Evolutionary conservation across 2,888 invertebrate genomes (phyloP).

Genomic region (Coenonympha arcania): DNA sequence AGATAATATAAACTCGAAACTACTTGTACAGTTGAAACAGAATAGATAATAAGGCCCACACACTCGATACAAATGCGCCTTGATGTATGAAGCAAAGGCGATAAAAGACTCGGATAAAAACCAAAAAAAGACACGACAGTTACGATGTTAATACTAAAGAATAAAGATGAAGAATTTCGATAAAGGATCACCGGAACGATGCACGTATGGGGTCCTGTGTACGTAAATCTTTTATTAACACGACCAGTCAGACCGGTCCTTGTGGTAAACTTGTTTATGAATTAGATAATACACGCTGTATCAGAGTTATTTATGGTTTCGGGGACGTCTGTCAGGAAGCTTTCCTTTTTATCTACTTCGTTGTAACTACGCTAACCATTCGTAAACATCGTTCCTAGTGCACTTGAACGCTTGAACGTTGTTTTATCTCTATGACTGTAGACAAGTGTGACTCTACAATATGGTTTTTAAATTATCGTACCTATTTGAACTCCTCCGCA

Average conservation of each 20-base stretch:
- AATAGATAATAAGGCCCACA: neutral
- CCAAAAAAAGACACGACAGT: constrained; percentile 1
- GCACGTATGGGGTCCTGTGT: neutral
- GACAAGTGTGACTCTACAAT: constrained; percentile 20
- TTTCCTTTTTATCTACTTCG: constrained; percentile 20
- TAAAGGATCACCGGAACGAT: constrained; percentile 16
- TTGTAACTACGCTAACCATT: constrained; percentile 22
- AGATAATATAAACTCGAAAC: neutral
- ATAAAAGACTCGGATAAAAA: neutral
- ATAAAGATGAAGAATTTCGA: constrained; percentile 17
- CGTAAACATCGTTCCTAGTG: constrained; percentile 24
- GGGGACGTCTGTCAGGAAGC: constrained; percentile 10
- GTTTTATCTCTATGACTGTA: constrained; percentile 28
- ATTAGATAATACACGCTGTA: constrained; percentile 14
- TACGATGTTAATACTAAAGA: constrained; percentile 14
- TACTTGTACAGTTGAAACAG: neutral
- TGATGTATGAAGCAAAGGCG: constrained; percentile 2
- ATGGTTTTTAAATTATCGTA: constrained; percentile 1
- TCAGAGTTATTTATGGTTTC: constrained; percentile 14
- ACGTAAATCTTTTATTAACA: constrained; percentile 14
- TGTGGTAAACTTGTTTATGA: constrained; percentile 11
- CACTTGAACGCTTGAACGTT: constrained; percentile 26
- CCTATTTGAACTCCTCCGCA: neutral
- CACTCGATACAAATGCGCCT: neutral
- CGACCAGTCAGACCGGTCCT: constrained; percentile 15